Percentiles rank a stretch among this genome's conserved stretches.
Conservation (phyloP, 2,888 invertebrate genomes). For the Torymus tubicola region DNA sequence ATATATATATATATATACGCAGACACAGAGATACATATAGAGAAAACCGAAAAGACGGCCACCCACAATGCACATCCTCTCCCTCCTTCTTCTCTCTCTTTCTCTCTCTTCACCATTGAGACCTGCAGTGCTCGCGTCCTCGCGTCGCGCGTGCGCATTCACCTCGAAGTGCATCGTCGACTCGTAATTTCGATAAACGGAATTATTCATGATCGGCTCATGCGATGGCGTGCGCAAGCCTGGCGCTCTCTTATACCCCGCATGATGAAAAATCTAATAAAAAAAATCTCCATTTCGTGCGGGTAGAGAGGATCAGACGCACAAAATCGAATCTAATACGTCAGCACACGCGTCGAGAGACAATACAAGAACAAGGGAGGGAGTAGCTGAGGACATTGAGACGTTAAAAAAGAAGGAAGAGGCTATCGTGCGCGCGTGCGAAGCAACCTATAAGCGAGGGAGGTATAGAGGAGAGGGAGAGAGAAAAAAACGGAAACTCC, state of each 20-base stretch:
- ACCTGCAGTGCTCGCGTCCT: too few species aligned
- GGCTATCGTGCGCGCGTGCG: background rate
- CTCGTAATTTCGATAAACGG: slow-evolving; percentile 36
- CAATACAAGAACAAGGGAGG: slow-evolving; percentile 6
- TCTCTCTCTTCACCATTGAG: too few species aligned
- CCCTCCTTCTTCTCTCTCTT: too few species aligned
- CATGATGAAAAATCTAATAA: slow-evolving; percentile 27
- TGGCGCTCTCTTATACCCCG: too few species aligned
- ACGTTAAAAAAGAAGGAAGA: background rate
- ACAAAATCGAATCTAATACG: slow-evolving; percentile 18
- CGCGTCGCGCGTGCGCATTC: too few species aligned
- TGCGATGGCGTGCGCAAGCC: too few species aligned
- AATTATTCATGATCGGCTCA: slow-evolving; percentile 46
- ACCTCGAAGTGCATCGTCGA: background rate
- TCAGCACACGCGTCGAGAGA: background rate
- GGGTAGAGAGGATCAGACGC: slow-evolving; percentile 19
- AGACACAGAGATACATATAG: background rate
- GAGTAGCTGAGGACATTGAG: background rate
- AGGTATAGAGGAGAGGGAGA: too few species aligned
- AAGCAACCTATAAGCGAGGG: too few species aligned
- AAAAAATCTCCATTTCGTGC: too few species aligned
- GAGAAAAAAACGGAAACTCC: slow-evolving; percentile 49
- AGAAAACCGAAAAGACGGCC: slow-evolving; percentile 24
- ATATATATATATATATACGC: too few species aligned
- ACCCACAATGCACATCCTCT: slow-evolving; percentile 37